Conservation (phyloP, 2,113 vertebrate species). For the Erythrocercus mccallii region DNA sequence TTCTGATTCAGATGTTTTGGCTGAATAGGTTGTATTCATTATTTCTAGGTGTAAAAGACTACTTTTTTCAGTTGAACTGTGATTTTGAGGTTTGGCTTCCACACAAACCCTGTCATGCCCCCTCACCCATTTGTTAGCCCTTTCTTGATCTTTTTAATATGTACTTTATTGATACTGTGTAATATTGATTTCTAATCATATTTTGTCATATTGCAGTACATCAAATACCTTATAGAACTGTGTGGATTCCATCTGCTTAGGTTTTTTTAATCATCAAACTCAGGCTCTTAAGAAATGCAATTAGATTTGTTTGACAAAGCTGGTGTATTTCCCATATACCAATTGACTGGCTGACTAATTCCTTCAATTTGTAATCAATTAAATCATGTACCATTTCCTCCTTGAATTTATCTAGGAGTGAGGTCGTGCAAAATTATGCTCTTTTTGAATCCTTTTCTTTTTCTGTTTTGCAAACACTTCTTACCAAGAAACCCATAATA, state of each 20-base stretch:
- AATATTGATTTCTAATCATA: neutral
- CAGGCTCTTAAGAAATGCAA: neutral
- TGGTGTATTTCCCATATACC: neutral
- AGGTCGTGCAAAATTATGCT: neutral
- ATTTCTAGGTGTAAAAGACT: neutral
- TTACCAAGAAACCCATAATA: neutral
- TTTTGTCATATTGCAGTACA: neutral
- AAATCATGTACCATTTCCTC: neutral
- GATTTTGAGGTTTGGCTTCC: neutral
- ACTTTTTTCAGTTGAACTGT: neutral
- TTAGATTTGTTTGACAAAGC: neutral
- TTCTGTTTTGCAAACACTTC: conserved; percentile 32
- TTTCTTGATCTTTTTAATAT: neutral
- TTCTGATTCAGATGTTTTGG: neutral
- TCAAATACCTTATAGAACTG: neutral
- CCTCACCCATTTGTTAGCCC: rapidly evolving
- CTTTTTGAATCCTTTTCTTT: neutral
- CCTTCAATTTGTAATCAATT: neutral
- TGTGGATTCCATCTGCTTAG: neutral
- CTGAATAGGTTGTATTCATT: neutral
- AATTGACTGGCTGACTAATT: neutral
- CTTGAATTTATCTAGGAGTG: neutral
- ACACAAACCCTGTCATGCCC: rapidly evolving
- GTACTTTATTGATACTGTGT: neutral
- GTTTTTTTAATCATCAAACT: neutral